Evolutionary conservation across 2,113 vertebrate genomes (phyloP), one percentile per base, ranked within the genome.

Genomic region (Morone saxatilis): DNA sequence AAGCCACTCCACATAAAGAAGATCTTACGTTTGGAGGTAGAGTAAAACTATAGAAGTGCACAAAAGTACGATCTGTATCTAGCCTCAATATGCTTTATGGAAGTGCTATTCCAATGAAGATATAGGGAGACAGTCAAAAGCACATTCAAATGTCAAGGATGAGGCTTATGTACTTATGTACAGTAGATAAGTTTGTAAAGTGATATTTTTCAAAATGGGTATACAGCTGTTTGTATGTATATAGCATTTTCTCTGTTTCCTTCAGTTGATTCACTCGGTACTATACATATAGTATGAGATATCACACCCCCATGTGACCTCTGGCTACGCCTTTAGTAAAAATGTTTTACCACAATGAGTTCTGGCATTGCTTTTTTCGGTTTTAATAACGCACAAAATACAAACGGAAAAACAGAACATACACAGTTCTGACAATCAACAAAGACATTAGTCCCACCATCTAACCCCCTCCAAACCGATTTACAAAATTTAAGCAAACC

Each of bases 11-110:
- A 36, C 77, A 53, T 97, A 22, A 97, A 95, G 91, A 98, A 95
- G 91, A 77, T 51, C 0, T 86, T 99, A 61, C 94, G 94, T 7
- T 50, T 99, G 10, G 98, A 99, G 97, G 90, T 91, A 54, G 50
- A 50, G 12, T 70, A 9, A 48, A 79, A 69, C 16, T 65, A 40
- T 8, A 17, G 6, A 40, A 57, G 10, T 9, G n/a, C 4, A 61
- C 9, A 70, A 6, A 60, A 40, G 17, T 36, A 36, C 6, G 38
- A 0, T 25, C 17, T 57, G 41, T 1, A 50, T 40, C 36, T 22
- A 22, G 2, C 1, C n/a, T 17, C 53, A 43, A 8, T 47, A 4
- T 47, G 3, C 12, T 12, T 47, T 60, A 47, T 20, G 38, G 1
- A 14, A 3, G 20, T 25, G 20, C 13, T 45, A 1, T 45, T 59